phyloP scores from a whole-genome alignment of 64 coral and sea anemone species.

The Exaiptasia diaphana region DNA sequence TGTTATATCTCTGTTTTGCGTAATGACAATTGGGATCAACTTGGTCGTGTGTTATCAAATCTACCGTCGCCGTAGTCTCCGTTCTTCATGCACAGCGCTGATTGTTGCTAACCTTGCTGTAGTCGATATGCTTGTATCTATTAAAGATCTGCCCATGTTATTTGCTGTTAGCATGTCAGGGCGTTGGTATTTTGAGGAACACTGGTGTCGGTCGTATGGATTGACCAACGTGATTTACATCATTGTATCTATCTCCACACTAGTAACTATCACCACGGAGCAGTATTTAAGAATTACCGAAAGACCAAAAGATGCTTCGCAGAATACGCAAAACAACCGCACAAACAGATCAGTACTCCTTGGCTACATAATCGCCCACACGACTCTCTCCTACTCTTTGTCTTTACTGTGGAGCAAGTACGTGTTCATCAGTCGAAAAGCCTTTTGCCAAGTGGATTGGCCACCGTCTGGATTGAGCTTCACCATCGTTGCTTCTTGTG shows the following conservation, averaged over 20 bases:
- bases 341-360: constrained; percentile 64
- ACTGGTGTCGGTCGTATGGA: constrained; percentile 96
- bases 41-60: constrained; percentile 83
- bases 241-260: constrained; percentile 89
- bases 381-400: constrained; percentile 90
- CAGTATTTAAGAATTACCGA: constrained; percentile 67
- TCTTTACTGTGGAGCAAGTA: constrained; percentile 97
- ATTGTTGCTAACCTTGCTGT: constrained; percentile 94
- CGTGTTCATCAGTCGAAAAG: constrained; percentile 93
- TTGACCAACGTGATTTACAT: constrained; percentile 98
- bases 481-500: constrained; percentile 64
- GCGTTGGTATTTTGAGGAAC: constrained; percentile 96
- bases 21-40: constrained; percentile 86
- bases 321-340: neutral
- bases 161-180: constrained; percentile 66
- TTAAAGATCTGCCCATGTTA: constrained; percentile 90
- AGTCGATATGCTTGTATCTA: constrained; percentile 90
- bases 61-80: constrained; percentile 84
- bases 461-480: constrained; percentile 77
- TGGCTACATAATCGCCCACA: constrained; percentile 94
- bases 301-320: neutral
- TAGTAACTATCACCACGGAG: constrained; percentile 88
- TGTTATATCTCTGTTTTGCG: constrained; percentile 69
- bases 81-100: constrained; percentile 82
- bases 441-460: constrained; percentile 92